Evolutionary conservation across 2,797 vertebrate genomes (phyloP), one percentile per base, ranked within the genome.

Genomic region (Salarias fasciatus): DNA sequence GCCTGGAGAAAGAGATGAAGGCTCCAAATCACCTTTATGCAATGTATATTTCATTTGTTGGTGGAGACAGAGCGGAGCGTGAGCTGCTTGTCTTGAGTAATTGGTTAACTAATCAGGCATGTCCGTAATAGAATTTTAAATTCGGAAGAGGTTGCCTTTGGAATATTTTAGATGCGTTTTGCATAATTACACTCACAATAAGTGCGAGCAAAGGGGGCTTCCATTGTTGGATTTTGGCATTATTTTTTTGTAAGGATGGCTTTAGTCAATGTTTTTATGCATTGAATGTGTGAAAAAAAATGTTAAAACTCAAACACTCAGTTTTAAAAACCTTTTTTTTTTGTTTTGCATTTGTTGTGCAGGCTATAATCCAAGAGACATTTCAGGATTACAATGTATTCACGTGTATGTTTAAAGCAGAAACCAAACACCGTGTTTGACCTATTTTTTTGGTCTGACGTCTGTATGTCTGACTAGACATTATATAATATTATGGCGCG

Each of bases 61-160:
- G 42, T 53, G 36, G 54, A 55, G 56, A 63, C 40, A 51, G 46
- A 63, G 49, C 60, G 13, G 29, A 44, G 24, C 61, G 45, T 40
- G 47, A 70, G 62, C 59, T 37, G 53, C 63, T 79, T 31, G 48
- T 79, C 38, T 76, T 45, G 51, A 75, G 59, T 81, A 82, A 77
- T 71, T 84, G 79, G 50, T 63, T 46, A 60, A 71, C 64, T 75
- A 70, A 81, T 79, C 73, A 70, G 18, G 44, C 56, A 41, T 74
- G 65, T 59, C 56, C 3, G 36, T 68, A 72, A 69, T 58, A 33
- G 43, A 62, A 70, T 60, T 73, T 69, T 42, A 57, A 67, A 78
- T 59, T 37, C 41, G 45, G 5, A 51, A 53, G 42, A 62, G 35
- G 51, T 49, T 3, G 12, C 75, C 69, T 69, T 60, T 10, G 35